phyloP scores from a whole-genome alignment of 2,113 vertebrate species.

The Guaruba guarouba region DNA sequence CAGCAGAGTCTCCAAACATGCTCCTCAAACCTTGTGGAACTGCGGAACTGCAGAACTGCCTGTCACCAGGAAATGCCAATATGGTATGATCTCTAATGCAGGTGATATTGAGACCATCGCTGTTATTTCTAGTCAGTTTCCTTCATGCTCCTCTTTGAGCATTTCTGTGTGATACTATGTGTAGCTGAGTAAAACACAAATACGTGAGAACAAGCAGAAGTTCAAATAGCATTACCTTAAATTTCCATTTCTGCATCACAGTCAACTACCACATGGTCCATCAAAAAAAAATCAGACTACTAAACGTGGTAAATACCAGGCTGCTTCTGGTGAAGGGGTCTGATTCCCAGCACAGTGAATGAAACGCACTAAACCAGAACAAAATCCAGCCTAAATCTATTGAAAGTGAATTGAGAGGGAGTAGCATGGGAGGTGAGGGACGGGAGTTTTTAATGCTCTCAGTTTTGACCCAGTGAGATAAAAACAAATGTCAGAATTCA shows the following conservation, averaged over 20 bases:
- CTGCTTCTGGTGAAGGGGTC: not conserved
- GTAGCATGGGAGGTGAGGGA: not conserved
- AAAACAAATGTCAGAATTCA: not conserved
- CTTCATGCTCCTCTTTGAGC: not conserved
- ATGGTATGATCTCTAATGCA: rapidly evolving
- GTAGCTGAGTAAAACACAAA: not conserved
- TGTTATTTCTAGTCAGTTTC: not conserved
- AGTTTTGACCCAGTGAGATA: not conserved
- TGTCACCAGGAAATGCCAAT: not conserved
- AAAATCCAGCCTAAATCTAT: not conserved
- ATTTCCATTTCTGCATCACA: not conserved
- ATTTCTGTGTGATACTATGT: not conserved
- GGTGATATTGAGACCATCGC: not conserved
- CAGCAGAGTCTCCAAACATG: not conserved
- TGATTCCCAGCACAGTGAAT: not conserved
- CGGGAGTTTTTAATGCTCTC: not conserved
- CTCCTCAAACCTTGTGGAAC: not conserved
- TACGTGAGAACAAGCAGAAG: not conserved
- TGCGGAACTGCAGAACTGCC: not conserved
- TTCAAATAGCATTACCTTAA: not conserved
- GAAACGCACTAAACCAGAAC: not conserved
- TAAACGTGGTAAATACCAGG: not conserved
- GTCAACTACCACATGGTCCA: not conserved
- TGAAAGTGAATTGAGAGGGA: not conserved
- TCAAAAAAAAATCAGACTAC: not conserved